A percentile compares a stretch with the other conserved stretches of the same genome.
These are phyloP conservation scores for Penaeus indicus DNA, from an alignment of 1,140 invertebrate species.

Conservation along the genomic window DNA sequence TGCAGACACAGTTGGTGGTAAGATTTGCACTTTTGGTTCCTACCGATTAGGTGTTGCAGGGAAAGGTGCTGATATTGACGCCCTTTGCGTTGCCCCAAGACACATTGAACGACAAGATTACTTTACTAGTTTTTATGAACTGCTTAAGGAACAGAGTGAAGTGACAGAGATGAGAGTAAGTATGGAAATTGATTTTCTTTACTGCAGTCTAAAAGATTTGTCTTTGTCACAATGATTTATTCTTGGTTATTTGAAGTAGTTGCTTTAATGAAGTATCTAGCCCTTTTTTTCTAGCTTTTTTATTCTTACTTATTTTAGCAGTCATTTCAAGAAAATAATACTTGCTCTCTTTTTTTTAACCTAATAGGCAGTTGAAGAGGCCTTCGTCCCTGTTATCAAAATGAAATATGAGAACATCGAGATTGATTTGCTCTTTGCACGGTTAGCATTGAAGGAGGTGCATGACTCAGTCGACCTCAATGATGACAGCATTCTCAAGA, in stretches of 20 bases:
- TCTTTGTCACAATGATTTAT: not conserved
- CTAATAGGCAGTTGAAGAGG: constrained; percentile 91
- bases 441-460: constrained; percentile 93
- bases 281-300: no score
- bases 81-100: constrained; percentile 95
- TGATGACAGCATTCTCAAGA: constrained; percentile 93
- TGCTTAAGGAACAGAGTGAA: constrained; percentile 89
- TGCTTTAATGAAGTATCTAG: no score
- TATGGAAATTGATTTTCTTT: constrained; percentile 47
- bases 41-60: constrained; percentile 94
- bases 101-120: constrained; percentile 96
- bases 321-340: not conserved
- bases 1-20: constrained; percentile 84
- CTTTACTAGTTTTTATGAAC: constrained; percentile 93
- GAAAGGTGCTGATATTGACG: constrained; percentile 98
- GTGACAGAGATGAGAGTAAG: constrained; percentile 85
- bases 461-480: constrained; percentile 85
- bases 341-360: constrained; percentile 27
- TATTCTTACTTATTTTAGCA: no score
- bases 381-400: constrained; percentile 99
- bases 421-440: constrained; percentile 97
- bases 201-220: no score
- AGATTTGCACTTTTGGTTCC: constrained; percentile 99
- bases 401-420: constrained; percentile 99
- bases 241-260: not conserved